Evolutionary conservation across 2,797 vertebrate species (phyloP).

Genomic region (Halcyon smyrnensis): DNA sequence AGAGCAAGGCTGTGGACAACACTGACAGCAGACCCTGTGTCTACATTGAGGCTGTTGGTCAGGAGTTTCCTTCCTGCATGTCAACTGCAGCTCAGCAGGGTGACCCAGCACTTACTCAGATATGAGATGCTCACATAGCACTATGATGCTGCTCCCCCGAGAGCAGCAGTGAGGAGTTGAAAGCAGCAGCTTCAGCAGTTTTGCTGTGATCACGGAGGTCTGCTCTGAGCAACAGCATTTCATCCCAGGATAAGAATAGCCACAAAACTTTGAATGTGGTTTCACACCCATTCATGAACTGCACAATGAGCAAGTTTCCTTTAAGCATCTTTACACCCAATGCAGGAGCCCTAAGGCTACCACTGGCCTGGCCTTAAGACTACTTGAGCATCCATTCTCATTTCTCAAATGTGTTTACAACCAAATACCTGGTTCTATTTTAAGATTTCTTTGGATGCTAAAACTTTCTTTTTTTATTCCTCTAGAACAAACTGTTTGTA

Average conservation of each 20-base stretch:
- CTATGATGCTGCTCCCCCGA: accelerated
- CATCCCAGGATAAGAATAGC: not conserved
- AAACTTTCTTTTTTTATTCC: not conserved
- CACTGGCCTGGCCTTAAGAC: not conserved
- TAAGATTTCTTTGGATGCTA: not conserved
- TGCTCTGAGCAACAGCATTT: not conserved
- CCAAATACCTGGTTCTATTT: not conserved
- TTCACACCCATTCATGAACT: not conserved
- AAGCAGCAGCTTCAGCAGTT: not conserved
- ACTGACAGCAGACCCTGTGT: not conserved
- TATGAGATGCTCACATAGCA: not conserved
- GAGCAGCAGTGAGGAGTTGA: not conserved
- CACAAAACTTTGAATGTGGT: accelerated
- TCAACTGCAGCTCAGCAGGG: not conserved
- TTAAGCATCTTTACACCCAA: not conserved
- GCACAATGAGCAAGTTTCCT: not conserved
- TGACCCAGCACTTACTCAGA: not conserved
- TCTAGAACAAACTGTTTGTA: not conserved
- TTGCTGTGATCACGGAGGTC: not conserved
- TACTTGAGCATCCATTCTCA: not conserved
- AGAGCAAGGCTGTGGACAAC: not conserved
- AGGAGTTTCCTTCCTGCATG: not conserved
- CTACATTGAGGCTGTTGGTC: not conserved
- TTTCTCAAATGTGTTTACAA: not conserved
- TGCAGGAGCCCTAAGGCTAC: not conserved